Evolutionary conservation across 2,797 vertebrate species (phyloP).

Genomic region (Pitangus sulphuratus): DNA sequence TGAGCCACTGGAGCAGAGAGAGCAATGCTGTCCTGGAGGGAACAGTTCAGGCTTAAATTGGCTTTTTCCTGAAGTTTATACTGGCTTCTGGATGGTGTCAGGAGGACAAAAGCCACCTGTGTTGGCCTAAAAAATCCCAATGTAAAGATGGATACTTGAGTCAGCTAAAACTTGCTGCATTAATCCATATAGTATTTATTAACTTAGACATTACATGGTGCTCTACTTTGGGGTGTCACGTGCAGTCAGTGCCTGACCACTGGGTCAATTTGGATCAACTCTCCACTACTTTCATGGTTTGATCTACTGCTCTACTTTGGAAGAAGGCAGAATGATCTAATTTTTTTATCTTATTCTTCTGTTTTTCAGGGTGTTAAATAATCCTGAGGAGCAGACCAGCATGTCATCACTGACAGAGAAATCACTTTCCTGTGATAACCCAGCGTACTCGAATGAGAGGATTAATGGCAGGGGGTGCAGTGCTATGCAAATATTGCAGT

Average conservation of each 20-base stretch:
- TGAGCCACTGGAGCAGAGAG: not conserved
- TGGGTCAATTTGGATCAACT: not conserved
- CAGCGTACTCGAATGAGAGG: not conserved
- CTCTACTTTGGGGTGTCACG: not conserved
- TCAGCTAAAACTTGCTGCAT: not conserved
- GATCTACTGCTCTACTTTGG: not conserved
- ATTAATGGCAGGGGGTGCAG: not conserved
- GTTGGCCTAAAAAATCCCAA: not conserved
- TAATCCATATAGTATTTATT: not conserved
- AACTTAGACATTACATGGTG: accelerated
- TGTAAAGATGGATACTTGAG: not conserved
- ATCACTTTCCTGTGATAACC: not conserved
- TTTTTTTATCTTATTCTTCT: not conserved
- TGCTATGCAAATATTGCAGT: not conserved
- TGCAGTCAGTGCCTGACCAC: not conserved
- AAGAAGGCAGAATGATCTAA: not conserved
- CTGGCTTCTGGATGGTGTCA: not conserved
- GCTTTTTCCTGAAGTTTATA: not conserved
- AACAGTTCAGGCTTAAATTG: not conserved
- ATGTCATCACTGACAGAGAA: not conserved
- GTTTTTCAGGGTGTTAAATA: not conserved
- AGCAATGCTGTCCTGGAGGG: not conserved
- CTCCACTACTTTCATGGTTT: not conserved
- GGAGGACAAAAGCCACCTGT: not conserved
- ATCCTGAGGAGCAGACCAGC: not conserved